Conservation (phyloP, 2,113 vertebrate species). For the Phylloscopus whistleri region DNA sequence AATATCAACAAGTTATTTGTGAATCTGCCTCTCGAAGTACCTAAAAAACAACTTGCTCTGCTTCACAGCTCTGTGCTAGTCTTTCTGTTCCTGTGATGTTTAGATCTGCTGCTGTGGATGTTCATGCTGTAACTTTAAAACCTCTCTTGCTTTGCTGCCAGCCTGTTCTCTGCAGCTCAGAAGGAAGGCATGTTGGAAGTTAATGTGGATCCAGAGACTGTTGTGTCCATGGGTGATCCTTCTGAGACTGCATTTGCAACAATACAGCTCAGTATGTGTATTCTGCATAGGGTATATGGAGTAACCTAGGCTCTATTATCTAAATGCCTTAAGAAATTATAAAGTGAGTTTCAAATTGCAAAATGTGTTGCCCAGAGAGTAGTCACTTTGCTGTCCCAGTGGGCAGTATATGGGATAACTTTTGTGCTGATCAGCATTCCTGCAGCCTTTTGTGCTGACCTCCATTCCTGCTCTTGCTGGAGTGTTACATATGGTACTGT, state of each 20-base stretch:
- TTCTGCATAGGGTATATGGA: background rate
- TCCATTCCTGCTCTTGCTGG: background rate
- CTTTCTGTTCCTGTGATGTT: background rate
- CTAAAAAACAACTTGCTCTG: background rate
- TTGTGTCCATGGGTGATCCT: fast-evolving
- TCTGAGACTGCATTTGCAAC: background rate
- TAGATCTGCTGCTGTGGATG: background rate
- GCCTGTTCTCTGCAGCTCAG: background rate
- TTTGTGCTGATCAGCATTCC: background rate
- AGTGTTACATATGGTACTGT: background rate
- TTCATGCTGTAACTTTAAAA: background rate
- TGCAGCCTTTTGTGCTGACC: background rate
- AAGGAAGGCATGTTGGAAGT: background rate
- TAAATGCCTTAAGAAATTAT: background rate
- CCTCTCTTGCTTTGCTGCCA: background rate
- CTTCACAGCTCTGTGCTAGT: background rate
- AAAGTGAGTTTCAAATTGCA: background rate
- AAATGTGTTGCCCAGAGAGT: background rate
- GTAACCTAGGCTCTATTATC: background rate
- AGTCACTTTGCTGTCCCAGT: background rate
- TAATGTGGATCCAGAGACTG: background rate
- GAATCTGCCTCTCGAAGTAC: background rate
- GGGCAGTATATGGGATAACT: background rate
- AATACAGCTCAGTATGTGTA: background rate
- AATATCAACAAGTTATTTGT: background rate